phyloP scores from a whole-genome alignment of 2,888 invertebrate genomes.

The Ectemnius lituratus region DNA sequence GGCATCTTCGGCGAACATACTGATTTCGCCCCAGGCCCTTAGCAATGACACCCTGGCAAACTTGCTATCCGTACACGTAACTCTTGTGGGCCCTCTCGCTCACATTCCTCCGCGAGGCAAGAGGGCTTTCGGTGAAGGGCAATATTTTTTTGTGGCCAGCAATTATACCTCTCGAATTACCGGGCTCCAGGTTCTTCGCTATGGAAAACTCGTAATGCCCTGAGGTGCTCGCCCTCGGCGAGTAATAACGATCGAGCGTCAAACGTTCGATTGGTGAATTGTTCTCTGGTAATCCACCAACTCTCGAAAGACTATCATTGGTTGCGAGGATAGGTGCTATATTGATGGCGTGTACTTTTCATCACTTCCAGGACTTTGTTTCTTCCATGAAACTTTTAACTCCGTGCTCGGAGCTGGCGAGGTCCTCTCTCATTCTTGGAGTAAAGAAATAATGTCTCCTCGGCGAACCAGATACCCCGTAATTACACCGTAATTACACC shows the following conservation, averaged over 20 bases:
- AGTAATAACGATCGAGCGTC: slow-evolving; percentile 33
- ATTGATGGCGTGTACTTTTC: background rate
- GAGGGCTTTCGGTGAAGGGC: slow-evolving; percentile 53
- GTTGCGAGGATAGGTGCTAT: no score
- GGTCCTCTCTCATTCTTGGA: slow-evolving; percentile 6
- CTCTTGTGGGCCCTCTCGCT: slow-evolving; percentile 21
- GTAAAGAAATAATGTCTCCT: slow-evolving; percentile 28
- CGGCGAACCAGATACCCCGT: slow-evolving; percentile 57
- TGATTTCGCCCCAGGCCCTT: slow-evolving; percentile 62
- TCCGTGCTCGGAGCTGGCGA: background rate
- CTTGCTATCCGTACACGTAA: slow-evolving; percentile 60
- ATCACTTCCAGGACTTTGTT: background rate
- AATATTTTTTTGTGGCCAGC: slow-evolving; percentile 69
- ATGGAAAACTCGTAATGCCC: slow-evolving; percentile 65
- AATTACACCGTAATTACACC: slow-evolving; percentile 55
- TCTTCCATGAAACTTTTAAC: no score
- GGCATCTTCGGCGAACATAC: slow-evolving; percentile 56
- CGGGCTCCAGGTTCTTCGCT: slow-evolving; percentile 57
- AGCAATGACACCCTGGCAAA: slow-evolving; percentile 72
- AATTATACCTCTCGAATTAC: slow-evolving; percentile 74
- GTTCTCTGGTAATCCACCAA: background rate
- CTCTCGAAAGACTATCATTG: no score
- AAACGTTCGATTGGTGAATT: slow-evolving; percentile 27
- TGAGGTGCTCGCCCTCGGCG: slow-evolving; percentile 35
- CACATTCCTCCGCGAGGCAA: background rate